Evolutionary conservation across 2,113 vertebrate species (phyloP).

Genomic region (Pedionomus torquatus): DNA sequence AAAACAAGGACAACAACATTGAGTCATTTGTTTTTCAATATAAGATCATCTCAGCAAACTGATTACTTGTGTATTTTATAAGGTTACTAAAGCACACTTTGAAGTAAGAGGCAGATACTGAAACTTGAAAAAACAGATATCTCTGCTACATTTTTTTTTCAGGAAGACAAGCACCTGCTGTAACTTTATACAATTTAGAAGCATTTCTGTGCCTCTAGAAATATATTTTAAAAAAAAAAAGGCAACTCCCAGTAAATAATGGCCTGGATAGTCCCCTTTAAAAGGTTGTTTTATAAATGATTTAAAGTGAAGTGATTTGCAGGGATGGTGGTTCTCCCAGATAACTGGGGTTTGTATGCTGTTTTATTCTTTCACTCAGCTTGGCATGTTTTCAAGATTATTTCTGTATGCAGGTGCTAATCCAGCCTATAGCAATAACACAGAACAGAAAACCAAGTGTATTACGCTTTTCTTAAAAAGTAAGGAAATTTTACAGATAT

Average conservation of each 20-base stretch:
- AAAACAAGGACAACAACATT: neutral
- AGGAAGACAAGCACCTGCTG: neutral
- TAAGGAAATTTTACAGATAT: neutral
- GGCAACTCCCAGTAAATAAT: neutral
- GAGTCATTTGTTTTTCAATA: constrained; percentile 24
- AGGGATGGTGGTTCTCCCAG: neutral
- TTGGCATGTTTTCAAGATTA: neutral
- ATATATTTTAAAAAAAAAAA: neutral
- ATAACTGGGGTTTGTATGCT: neutral
- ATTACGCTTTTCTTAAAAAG: neutral
- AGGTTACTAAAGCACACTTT: neutral
- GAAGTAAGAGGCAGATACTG: neutral
- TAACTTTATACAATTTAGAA: neutral
- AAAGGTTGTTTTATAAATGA: neutral
- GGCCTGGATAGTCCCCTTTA: neutral
- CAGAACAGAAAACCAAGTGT: neutral
- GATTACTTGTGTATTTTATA: neutral
- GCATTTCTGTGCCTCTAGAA: neutral
- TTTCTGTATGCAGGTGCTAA: neutral
- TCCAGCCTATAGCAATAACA: neutral
- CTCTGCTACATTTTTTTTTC: neutral
- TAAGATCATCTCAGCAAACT: neutral
- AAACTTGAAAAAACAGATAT: neutral
- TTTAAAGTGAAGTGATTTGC: neutral
- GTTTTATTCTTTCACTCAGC: neutral